A percentile compares a stretch with the other conserved stretches of the same genome.
phyloP scores from a whole-genome alignment of 2,888 invertebrate species.

The Eutolmus rufibarbis region DNA sequence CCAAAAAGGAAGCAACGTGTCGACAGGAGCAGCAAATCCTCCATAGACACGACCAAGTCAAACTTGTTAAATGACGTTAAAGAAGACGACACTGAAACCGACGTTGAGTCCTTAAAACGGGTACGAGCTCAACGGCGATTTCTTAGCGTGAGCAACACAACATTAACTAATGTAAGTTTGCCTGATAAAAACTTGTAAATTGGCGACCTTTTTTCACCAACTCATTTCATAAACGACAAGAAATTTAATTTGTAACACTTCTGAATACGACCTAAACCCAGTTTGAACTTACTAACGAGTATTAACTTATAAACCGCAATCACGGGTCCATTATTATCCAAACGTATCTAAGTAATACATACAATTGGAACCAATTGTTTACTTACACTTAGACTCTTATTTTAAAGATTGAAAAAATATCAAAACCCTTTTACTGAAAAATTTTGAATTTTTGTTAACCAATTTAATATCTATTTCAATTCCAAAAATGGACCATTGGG shows the following conservation, averaged over 20 bases:
- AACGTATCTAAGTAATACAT: background rate
- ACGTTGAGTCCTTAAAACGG: constrained; percentile 64
- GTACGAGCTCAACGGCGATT: constrained; percentile 63
- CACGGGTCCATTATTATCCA: background rate
- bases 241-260: background rate
- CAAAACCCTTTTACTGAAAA: too few species aligned
- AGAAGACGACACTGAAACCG: constrained; percentile 51
- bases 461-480: too few species aligned
- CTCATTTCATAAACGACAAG: background rate
- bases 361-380: background rate
- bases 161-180: constrained; percentile 70
- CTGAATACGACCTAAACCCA: background rate
- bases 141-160: constrained; percentile 67
- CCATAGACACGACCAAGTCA: background rate
- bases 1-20: constrained; percentile 23
- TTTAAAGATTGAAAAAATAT: too few species aligned
- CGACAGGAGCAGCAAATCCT: background rate
- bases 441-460: too few species aligned
- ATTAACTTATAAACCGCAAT: background rate
- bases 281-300: background rate
- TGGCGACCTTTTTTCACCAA: background rate
- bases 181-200: constrained; percentile 42
- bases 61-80: constrained; percentile 13
- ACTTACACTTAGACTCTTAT: too few species aligned
- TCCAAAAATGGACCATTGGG: too few species aligned